Evolutionary conservation across 2,113 vertebrate genomes (phyloP), one percentile per base, ranked within the genome.

Genomic region (Phasianus colchicus): DNA sequence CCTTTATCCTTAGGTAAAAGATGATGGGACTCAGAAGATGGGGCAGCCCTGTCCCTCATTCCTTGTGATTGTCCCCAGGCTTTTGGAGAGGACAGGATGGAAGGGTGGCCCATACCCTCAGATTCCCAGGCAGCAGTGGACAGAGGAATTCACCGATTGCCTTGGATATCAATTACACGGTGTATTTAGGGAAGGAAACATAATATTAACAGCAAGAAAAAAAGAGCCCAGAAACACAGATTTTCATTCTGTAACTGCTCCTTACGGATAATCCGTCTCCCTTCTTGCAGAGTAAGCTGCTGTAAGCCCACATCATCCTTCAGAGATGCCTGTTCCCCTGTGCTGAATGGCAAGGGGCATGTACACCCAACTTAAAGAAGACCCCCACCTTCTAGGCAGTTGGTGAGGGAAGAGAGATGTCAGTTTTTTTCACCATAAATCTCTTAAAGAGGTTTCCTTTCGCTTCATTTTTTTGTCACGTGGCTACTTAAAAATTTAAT

Each of bases 401-500:
- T 30, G 43, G 58, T 10, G 71, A 88, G 40, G 71, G 89, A 85
- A 95, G 67, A 79, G 29, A 34, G 45, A 86, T 90, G 85, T 72
- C 79, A 54, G 15, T 15, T 84, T 43, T 79, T 79, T 76, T 66
- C 58, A 63, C 64, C 38, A 64, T 60, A 88, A 88, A 93, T 93
- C 82, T 83, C 78, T 38, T 92, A 77, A 81, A 80, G 34, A 74
- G 60, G 70, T 72, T 95, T 91, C 40, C 34, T 91, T 74, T 48
- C 36, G 48, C 43, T 72, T 82, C 7, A 1, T 79, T 55, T 76
- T 47, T 63, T 63, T 50, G 38, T 67, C 3, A 52, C 0, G 2
- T 80, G 72, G 61, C 66, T 88, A 27, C 87, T 89, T 76, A 63
- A 87, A 79, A 86, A 50, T 78, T 89, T 91, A 81, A 74, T 65